Evolutionary conservation across 2,113 vertebrate genomes (phyloP), one percentile per base, ranked within the genome.

Genomic region (Ceyx cyanopectus): DNA sequence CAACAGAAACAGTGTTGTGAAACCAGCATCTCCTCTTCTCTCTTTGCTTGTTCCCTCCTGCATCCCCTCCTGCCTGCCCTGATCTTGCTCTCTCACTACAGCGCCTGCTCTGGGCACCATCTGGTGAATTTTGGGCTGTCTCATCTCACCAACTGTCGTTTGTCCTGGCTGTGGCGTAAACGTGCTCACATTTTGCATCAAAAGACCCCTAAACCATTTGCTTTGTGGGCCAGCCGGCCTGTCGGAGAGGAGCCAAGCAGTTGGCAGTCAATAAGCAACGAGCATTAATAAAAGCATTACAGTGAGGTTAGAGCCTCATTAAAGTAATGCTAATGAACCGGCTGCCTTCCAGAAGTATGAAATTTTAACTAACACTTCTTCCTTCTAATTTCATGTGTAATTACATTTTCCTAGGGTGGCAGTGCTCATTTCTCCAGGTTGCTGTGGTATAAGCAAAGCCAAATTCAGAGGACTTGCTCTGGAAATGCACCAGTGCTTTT

Each of bases 211-310:
- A 76, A 91, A 57, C 58, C 87, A 51, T 87, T 90, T 12, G 26
- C 85, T 92, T 90, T 93, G 87, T 80, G 74, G 85, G 18, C 61
- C 92, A 94, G 95, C 92, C 78, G 21, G 96, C 70, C 85, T 92
- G 92, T 82, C 85, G 85, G 93, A 96, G 65, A 91, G 82, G 66
- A 97, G 92, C 93, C 95, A 93, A 93, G 80, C 89, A 84, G 73
- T 92, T 96, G 95, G 93, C 92, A 91, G 82, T 92, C 76, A 65
- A n/a, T 41, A 51, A 85, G 95, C 37, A 65, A 14, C 0, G 1
- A 94, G 92, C 91, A 90, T 89, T 95, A 94, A 95, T 93, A 75
- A 95, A 94, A 96, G 94, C 96, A 93, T 94, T 94, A 63, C 84
- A 79, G 83, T 50, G 88, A 92, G 92, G 90, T 90, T 95, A 95